Base-by-base conservation (phyloP, 2,113 vertebrate genomes). In the Sphaerodactylus townsendi region DNA sequence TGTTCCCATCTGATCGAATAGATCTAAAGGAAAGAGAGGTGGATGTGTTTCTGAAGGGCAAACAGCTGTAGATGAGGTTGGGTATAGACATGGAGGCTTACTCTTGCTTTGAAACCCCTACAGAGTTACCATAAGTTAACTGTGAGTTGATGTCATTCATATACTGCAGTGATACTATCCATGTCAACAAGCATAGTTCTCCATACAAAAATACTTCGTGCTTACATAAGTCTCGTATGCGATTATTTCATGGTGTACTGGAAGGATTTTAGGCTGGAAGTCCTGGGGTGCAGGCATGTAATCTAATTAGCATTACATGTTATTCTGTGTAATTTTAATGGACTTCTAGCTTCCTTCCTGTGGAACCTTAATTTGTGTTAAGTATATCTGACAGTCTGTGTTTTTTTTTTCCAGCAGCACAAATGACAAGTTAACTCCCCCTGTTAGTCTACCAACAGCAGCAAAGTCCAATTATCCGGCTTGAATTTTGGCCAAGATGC, bases 391-490 rank as follows among this genome's bases (percentile, higher is more conserved):
- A 87, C 75, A 33, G 46, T 11, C 10, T 62, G 59, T 25, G n/a
- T n/a, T n/a, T n/a, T n/a, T n/a, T n/a, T 62, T 66, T 66, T 11
- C 19, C 81, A 59, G 72, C 15, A 68, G 1, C 35, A 77, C 28
- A 73, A 62, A 74, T 72, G 62, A 85, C 73, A 76, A 86, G 23
- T 91, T 89, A 85, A 70, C 89, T 92, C 83, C 85, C 66, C 71
- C 73, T 71, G 66, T 83, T 86, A 90, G 74, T 75, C 75, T 82
- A 77, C 65, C 84, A 76, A 89, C 87, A 87, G 90, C 92, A 91
- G 79, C 87, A 92, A 83, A 92, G 77, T 85, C 50, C 65, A 91
- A 91, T 93, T 90, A 81, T 77, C 4, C 1, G 87, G 70, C 71
- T 83, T 91, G 89, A 92, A 87, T 87, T 87, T 90, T 89, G 76